These are phyloP conservation scores for Zaprionus tsacasi DNA, from an alignment of 1,140 invertebrate species.

Conservation along the genomic window DNA sequence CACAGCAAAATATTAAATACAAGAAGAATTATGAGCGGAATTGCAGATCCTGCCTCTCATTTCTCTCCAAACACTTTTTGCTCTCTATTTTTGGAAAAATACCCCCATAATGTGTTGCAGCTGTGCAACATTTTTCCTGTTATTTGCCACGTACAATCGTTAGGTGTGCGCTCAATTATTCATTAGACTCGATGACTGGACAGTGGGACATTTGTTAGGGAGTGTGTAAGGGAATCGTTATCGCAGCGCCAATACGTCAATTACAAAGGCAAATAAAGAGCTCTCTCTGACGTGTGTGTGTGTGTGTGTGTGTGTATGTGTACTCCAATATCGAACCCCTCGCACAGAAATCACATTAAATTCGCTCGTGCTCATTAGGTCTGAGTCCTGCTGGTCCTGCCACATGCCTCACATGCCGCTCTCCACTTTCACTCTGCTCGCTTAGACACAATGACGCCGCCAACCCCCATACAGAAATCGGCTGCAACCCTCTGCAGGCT, in stretches of 20 bases:
- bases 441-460: conserved; percentile 27
- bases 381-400: conserved; percentile 39
- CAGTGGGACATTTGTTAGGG: conserved; percentile 34
- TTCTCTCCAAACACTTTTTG: not conserved
- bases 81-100: not conserved
- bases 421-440: conserved; percentile 62
- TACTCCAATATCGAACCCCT: conserved; percentile 50
- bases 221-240: conserved; percentile 53
- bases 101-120: conserved; percentile 24
- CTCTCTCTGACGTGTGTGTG: conserved; percentile 16
- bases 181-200: conserved; percentile 74
- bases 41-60: not conserved
- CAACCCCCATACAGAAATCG: conserved; percentile 39
- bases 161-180: conserved; percentile 68
- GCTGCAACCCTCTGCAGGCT: conserved; percentile 37
- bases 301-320: not conserved
- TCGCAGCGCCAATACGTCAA: conserved; percentile 57
- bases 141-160: conserved; percentile 47
- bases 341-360: conserved; percentile 80
- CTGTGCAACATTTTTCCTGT: conserved; percentile 41
- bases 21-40: not conserved
- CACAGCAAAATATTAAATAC: not conserved
- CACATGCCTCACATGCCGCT: conserved; percentile 38
- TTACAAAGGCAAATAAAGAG: conserved; percentile 76
- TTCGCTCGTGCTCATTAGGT: conserved; percentile 76